A percentile compares a stretch with the other conserved stretches of the same genome.
phyloP scores from a whole-genome alignment of 53 echinoderm and acorn worm genomes.

The Pentamera pediparva region DNA sequence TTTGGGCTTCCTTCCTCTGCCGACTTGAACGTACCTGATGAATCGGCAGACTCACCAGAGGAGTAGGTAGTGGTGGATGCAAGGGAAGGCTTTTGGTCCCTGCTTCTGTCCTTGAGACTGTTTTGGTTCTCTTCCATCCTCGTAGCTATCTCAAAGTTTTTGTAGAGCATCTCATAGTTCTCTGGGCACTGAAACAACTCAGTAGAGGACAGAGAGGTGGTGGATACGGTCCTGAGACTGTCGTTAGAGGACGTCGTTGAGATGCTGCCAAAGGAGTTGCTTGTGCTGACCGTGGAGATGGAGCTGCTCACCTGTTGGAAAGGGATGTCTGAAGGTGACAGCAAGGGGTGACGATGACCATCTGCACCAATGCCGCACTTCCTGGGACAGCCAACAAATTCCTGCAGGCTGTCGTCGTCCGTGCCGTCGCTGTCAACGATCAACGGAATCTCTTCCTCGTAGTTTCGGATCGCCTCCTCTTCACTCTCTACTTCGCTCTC shows the following conservation, averaged over 20 bases:
- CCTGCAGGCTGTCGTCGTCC: constrained; percentile 23
- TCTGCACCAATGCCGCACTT: neutral
- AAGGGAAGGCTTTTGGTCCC: neutral
- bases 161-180: constrained; percentile 92
- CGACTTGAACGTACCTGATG: constrained; percentile 5
- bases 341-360: neutral
- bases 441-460: constrained; percentile 31
- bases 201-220: constrained; percentile 60
- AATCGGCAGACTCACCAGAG: neutral
- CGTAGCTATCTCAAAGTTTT: constrained; percentile 85
- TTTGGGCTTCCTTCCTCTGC: constrained; percentile 17
- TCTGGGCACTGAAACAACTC: constrained; percentile 63
- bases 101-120: neutral
- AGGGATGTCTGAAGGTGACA: constrained; percentile 18
- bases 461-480: constrained; percentile 10
- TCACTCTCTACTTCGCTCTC: constrained; percentile 30
- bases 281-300: constrained; percentile 15
- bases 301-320: constrained; percentile 21
- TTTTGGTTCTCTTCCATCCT: constrained; percentile 61
- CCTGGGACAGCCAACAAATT: constrained; percentile 5
- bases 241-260: constrained; percentile 40
- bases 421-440: constrained; percentile 28
- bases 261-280: constrained; percentile 26
- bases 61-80: neutral
- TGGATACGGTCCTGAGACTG: constrained; percentile 54